Conservation (phyloP, 2,888 invertebrate genomes). For the Acanthosepion pharaonis region DNA sequence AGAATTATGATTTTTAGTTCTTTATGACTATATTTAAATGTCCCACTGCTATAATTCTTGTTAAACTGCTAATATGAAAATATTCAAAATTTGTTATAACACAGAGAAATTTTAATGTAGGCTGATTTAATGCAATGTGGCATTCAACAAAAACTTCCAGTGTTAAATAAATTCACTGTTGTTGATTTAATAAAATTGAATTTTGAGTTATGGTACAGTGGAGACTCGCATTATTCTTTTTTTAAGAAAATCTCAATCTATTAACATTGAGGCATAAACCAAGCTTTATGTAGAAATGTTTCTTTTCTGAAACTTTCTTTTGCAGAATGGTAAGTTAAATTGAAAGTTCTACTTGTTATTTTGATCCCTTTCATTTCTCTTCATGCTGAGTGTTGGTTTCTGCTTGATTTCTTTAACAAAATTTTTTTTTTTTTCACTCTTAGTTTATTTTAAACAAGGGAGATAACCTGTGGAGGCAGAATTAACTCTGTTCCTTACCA, state of each 20-base stretch:
- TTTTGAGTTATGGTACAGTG: too few relatives aligned
- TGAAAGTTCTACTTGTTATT: background rate
- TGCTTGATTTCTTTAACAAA: background rate
- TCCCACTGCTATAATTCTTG: too few relatives aligned
- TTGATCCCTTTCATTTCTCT: background rate
- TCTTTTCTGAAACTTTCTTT: background rate
- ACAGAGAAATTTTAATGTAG: too few relatives aligned
- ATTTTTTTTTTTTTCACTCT: background rate
- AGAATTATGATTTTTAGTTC: too few relatives aligned
- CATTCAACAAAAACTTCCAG: too few relatives aligned
- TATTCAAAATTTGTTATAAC: too few relatives aligned
- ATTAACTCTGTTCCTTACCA: background rate
- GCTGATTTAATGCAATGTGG: too few relatives aligned
- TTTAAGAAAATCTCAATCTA: background rate
- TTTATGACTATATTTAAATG: too few relatives aligned
- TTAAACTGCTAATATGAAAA: too few relatives aligned
- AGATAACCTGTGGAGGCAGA: background rate
- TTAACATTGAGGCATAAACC: background rate
- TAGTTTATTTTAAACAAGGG: background rate
- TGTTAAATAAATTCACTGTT: too few relatives aligned
- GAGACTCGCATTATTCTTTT: background rate
- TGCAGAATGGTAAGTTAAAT: constrained; percentile 8
- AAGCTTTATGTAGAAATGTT: background rate
- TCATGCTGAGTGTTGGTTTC: background rate
- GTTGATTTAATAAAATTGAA: too few relatives aligned